phyloP scores from a whole-genome alignment of 1,140 invertebrate genomes.

The Ceratina australensis region DNA sequence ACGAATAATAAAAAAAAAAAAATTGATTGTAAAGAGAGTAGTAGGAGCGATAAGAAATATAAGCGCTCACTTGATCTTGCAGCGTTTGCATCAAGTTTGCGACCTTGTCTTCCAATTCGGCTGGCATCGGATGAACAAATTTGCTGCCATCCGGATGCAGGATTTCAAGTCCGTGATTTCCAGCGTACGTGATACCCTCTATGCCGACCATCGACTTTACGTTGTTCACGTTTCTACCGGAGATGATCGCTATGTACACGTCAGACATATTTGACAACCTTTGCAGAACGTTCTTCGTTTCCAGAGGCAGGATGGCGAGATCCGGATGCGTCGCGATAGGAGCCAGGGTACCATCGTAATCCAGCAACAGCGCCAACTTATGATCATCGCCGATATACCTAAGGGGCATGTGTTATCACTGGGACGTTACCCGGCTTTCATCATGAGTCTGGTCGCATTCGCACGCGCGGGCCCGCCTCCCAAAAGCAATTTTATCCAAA shows the following conservation, averaged over 20 bases:
- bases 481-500: conserved; percentile 57
- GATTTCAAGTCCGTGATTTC: conserved; percentile 94
- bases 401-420: conserved; percentile 75
- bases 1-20: too few species aligned
- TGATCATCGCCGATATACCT: conserved; percentile 92
- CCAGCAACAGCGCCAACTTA: conserved; percentile 90
- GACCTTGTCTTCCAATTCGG: conserved; percentile 91
- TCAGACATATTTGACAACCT: conserved; percentile 92
- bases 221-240: conserved; percentile 91
- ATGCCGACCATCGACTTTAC: conserved; percentile 95
- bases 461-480: conserved; percentile 70
- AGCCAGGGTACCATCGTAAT: conserved; percentile 94
- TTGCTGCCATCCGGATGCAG: conserved; percentile 93
- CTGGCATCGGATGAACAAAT: conserved; percentile 94
- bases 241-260: conserved; percentile 93
- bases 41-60: conserved; percentile 49
- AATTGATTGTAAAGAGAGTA: background rate
- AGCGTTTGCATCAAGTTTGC: conserved; percentile 87
- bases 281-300: conserved; percentile 91
- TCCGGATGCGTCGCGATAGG: conserved; percentile 94
- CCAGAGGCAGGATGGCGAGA: conserved; percentile 89
- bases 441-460: conserved; percentile 73
- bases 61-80: conserved; percentile 86
- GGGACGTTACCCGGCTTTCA: conserved; percentile 76
- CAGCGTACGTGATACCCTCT: conserved; percentile 93